Evolutionary conservation across 2,888 invertebrate species (phyloP).

Genomic region (Phorcus lineatus): DNA sequence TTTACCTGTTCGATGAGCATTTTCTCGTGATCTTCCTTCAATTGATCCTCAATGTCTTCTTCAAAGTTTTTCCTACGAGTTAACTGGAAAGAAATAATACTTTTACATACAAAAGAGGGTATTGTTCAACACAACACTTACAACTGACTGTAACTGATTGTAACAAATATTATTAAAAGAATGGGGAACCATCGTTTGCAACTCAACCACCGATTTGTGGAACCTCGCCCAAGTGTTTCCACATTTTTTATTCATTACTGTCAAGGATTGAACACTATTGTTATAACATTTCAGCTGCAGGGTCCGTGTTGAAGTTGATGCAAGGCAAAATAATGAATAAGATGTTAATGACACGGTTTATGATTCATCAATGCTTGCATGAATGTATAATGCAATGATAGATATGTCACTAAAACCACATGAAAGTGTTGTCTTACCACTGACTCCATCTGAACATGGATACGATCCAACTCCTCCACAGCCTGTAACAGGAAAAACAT

Average conservation of each 20-base stretch:
- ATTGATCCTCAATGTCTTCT: conserved; percentile 69
- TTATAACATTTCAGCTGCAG: neutral
- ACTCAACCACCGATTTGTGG: too few species aligned
- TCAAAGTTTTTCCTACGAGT: conserved; percentile 61
- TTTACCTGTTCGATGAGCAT: conserved; percentile 48
- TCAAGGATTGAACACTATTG: neutral
- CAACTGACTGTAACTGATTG: too few species aligned
- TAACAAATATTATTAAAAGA: too few species aligned
- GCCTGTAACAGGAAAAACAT: conserved; percentile 56
- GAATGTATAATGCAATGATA: too few species aligned
- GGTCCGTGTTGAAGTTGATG: neutral
- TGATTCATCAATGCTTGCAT: too few species aligned
- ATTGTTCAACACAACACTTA: too few species aligned
- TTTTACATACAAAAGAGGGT: too few species aligned
- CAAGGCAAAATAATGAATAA: neutral
- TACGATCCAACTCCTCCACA: conserved; percentile 74
- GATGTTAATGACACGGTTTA: too few species aligned
- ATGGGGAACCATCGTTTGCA: too few species aligned
- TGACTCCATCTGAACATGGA: conserved; percentile 73
- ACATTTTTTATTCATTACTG: too few species aligned
- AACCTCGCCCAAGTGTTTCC: too few species aligned
- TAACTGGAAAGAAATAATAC: conserved; percentile 39
- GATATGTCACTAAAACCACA: too few species aligned
- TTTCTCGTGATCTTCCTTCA: conserved; percentile 71
- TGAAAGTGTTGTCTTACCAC: conserved; percentile 60